Percentiles rank a stretch among this genome's conserved stretches.
phyloP scores from a whole-genome alignment of 2,113 vertebrate species.

The Actinemys pallida region DNA sequence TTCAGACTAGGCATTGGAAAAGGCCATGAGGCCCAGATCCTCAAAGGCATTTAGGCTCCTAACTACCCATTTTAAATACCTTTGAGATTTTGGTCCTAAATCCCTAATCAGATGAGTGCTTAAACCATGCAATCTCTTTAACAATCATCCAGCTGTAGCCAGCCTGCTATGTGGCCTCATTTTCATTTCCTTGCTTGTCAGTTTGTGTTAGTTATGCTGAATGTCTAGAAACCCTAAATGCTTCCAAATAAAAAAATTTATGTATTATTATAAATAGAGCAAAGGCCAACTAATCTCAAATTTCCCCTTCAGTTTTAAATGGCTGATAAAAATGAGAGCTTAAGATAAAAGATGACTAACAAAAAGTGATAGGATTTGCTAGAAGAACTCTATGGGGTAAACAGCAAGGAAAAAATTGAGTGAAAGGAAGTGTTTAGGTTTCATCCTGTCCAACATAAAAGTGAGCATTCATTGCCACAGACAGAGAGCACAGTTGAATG shows the following conservation, averaged over 20 bases:
- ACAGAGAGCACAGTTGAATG: not conserved
- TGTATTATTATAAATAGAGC: not conserved
- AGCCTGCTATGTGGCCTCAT: not conserved
- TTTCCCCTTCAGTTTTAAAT: not conserved
- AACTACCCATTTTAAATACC: not conserved
- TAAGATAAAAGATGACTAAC: not conserved
- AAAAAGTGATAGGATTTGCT: not conserved
- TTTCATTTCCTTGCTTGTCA: constrained; percentile 20
- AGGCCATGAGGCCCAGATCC: not conserved
- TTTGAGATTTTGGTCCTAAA: not conserved
- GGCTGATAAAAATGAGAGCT: not conserved
- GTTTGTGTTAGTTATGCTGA: not conserved
- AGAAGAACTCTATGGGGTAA: not conserved
- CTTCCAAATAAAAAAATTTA: not conserved
- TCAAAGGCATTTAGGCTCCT: not conserved
- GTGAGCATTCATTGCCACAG: fast-evolving
- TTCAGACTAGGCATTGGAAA: not conserved
- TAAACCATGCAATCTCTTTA: not conserved
- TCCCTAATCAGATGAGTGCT: not conserved
- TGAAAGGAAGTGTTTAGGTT: not conserved
- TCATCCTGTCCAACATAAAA: not conserved
- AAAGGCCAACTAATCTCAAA: not conserved
- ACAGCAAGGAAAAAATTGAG: not conserved
- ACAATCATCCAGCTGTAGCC: not conserved
- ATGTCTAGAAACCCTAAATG: not conserved